Conservation (phyloP, 1,140 invertebrate species). For the Harpegnathos saltator region DNA sequence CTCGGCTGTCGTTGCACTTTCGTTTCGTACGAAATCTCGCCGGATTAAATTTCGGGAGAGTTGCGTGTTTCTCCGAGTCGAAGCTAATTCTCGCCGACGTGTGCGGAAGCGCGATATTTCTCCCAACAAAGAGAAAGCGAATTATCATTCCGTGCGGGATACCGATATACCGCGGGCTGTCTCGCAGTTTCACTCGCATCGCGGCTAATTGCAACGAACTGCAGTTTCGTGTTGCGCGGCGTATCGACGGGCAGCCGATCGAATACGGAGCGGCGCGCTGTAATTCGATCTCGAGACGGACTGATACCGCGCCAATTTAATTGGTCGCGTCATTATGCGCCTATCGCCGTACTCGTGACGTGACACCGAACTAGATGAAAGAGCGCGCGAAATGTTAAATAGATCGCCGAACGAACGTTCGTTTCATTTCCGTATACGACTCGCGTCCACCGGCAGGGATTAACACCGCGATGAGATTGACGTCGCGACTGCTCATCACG, state of each 20-base stretch:
- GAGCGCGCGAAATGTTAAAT: conserved; percentile 33
- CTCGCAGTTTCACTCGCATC: conserved; percentile 1
- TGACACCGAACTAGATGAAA: neutral
- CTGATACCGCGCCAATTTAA: conserved; percentile 25
- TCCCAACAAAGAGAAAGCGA: neutral
- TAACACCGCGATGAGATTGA: conserved; percentile 14
- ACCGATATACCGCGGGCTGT: neutral
- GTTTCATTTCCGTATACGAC: conserved; percentile 16
- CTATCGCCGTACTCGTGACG: neutral
- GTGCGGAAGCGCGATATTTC: neutral
- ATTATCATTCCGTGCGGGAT: neutral
- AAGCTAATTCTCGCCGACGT: neutral
- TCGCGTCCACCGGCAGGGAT: conserved; percentile 4
- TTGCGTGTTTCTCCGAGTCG: no score
- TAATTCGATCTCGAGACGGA: conserved; percentile 37
- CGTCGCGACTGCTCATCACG: neutral
- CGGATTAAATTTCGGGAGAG: no score
- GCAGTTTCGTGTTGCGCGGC: neutral
- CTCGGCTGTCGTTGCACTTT: no score
- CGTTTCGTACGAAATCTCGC: no score
- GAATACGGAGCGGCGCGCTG: neutral
- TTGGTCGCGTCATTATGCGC: conserved; percentile 23
- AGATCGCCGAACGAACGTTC: conserved; percentile 6
- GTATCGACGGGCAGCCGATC: conserved; percentile 12
- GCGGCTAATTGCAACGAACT: conserved; percentile 10